These are phyloP conservation scores for Luperina testacea DNA, from an alignment of 2,888 invertebrate species.

Conservation along the genomic window DNA sequence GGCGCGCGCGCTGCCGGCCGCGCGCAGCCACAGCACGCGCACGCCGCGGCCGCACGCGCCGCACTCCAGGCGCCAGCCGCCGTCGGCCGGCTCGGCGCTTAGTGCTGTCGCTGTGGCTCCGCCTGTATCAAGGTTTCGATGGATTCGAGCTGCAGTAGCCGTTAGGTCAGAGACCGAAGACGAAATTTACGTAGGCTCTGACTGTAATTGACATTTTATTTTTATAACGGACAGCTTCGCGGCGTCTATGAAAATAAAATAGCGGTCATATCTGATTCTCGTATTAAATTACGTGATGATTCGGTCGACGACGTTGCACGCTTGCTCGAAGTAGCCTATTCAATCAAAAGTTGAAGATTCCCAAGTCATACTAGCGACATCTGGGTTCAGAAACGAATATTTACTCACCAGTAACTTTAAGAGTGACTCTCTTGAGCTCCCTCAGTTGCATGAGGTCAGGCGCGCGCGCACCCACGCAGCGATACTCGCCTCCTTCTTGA, in stretches of 20 bases:
- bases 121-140: conserved; percentile 66
- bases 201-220: not conserved
- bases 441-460: conserved; percentile 79
- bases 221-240: not conserved
- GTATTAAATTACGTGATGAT: not conserved
- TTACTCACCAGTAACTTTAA: conserved; percentile 81
- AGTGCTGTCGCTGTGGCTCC: conserved; percentile 83
- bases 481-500: conserved; percentile 94
- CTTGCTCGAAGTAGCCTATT: not conserved
- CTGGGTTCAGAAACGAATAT: not conserved
- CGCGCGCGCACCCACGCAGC: conserved; percentile 91
- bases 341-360: not conserved
- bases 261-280: not conserved
- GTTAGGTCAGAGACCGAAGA: not conserved
- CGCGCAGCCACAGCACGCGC: conserved; percentile 78
- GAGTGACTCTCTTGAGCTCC: conserved; percentile 84
- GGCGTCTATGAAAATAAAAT: not conserved
- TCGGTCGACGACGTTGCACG: not conserved
- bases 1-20: conserved; percentile 70
- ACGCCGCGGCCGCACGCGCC: conserved; percentile 83
- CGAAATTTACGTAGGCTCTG: not conserved
- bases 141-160: not conserved
- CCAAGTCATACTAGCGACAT: not conserved
- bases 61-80: conserved; percentile 86
- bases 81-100: conserved; percentile 74